Percentiles rank a stretch among this genome's conserved stretches.
Conservation (phyloP, 37 sponge, comb jelly and placozoan species). For the Theonella swinhoei region DNA sequence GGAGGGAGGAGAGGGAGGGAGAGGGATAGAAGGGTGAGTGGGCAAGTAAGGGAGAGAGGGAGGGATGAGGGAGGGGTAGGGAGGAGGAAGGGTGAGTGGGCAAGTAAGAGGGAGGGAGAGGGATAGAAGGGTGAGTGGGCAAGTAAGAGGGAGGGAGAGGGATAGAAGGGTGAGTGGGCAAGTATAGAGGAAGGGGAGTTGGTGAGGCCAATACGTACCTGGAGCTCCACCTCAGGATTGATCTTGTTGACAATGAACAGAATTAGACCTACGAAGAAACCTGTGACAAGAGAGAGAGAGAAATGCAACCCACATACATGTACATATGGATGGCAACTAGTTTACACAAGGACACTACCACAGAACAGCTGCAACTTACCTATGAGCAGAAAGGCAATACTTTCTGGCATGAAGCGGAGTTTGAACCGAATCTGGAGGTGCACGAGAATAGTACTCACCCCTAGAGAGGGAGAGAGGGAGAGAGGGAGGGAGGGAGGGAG, state of each 20-base stretch:
- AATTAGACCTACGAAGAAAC: slow-evolving; percentile 1
- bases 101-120: background rate
- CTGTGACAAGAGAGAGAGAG: background rate
- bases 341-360: background rate
- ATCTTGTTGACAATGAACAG: background rate
- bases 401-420: slow-evolving; percentile 91
- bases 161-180: too few relatives aligned
- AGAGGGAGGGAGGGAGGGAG: background rate
- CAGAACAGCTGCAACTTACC: slow-evolving; percentile 51
- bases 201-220: background rate
- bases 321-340: background rate
- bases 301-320: background rate
- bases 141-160: background rate
- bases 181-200: background rate
- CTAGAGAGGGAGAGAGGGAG: slow-evolving; percentile 31
- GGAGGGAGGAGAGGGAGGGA: too few relatives aligned
- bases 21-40: too few relatives aligned
- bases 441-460: slow-evolving; percentile 75
- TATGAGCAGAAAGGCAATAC: slow-evolving; percentile 89
- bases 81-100: slow-evolving; percentile 2
- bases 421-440: slow-evolving; percentile 83
- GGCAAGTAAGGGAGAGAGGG: too few relatives aligned
- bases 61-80: too few relatives aligned
- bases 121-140: slow-evolving; percentile 1
- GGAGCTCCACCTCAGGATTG: background rate